A percentile compares a stretch with the other conserved stretches of the same genome.
Evolutionary conservation across 2,888 invertebrate genomes (phyloP).

Genomic region (Cremastobaeus sp.): DNA sequence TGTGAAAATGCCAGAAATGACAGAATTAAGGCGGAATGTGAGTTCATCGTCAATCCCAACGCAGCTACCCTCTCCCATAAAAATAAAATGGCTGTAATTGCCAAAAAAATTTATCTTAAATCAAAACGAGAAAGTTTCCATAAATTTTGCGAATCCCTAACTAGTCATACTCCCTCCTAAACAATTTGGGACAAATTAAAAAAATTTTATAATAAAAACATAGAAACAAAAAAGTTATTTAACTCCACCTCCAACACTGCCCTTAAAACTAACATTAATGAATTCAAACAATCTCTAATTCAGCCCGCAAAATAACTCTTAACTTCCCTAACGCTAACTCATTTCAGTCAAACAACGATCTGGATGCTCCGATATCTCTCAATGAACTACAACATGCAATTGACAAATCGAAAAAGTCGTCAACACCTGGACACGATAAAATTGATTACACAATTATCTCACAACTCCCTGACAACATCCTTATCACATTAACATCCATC

Average conservation of each 20-base stretch:
- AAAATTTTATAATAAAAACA: slow-evolving; percentile 35
- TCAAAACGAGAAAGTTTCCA: background rate
- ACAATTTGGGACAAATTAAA: slow-evolving; percentile 22
- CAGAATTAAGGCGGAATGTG: background rate
- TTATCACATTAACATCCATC: background rate
- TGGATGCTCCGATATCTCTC: background rate
- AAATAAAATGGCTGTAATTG: background rate
- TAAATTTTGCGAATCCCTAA: background rate
- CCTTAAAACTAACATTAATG: background rate
- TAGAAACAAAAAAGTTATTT: background rate
- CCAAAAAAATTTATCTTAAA: background rate
- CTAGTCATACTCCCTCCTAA: background rate
- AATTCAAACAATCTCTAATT: background rate
- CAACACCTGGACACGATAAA: slow-evolving; percentile 12
- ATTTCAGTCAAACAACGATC: background rate
- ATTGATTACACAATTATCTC: slow-evolving; percentile 14
- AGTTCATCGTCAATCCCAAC: background rate
- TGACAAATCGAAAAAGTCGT: background rate
- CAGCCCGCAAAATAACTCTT: background rate
- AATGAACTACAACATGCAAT: slow-evolving; percentile 3
- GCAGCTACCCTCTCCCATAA: background rate
- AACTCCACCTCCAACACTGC: slow-evolving; percentile 1
- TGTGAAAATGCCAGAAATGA: background rate
- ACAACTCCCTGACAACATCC: background rate
- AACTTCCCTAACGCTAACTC: background rate